Percentiles rank a stretch among this genome's conserved stretches.
Conservation (phyloP, 2,797 vertebrate genomes). For the Alca torda region DNA sequence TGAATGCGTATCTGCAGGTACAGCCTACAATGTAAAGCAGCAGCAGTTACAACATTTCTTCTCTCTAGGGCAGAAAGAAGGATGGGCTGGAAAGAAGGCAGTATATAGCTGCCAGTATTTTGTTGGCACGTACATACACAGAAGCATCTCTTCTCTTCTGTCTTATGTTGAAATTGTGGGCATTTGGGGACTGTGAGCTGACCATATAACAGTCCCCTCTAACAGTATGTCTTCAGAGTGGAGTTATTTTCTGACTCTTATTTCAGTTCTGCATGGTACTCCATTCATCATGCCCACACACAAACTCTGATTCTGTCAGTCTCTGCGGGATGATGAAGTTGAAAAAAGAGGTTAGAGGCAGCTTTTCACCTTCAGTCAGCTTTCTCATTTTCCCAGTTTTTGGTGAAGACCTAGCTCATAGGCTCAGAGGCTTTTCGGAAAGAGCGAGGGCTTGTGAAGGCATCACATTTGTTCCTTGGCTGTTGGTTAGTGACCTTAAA, state of each 20-base stretch:
- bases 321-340: neutral
- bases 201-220: neutral
- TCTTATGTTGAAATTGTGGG: neutral
- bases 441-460: neutral
- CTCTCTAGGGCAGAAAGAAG: neutral
- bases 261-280: neutral
- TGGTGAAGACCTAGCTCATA: neutral
- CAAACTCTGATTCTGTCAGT: neutral
- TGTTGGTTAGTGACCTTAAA: neutral
- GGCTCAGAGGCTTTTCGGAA: neutral
- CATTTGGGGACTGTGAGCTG: neutral
- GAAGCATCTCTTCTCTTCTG: neutral
- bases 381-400: neutral
- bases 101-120: neutral
- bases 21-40: neutral
- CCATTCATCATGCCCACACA: neutral
- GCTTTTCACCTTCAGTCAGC: neutral
- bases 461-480: neutral
- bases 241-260: neutral
- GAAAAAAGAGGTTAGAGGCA: neutral
- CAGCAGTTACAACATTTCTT: neutral
- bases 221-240: neutral
- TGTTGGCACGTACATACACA: neutral
- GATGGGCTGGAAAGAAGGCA: neutral
- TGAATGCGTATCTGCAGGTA: neutral